Evolutionary conservation across 2,113 vertebrate genomes (phyloP), one percentile per base, ranked within the genome.

Genomic region (Callipepla squamata): DNA sequence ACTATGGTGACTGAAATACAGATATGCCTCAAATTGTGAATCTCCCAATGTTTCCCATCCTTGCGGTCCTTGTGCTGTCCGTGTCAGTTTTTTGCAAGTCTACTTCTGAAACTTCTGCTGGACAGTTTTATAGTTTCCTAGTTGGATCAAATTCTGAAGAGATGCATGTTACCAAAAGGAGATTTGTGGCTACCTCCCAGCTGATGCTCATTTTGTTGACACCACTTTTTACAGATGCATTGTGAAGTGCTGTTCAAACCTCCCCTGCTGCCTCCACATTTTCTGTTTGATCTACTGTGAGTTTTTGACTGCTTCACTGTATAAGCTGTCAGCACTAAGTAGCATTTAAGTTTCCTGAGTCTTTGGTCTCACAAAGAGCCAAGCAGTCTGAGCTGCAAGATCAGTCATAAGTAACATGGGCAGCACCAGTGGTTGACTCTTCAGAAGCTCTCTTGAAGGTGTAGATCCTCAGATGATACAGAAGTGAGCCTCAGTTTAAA

Each of bases 231-330:
- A 85, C 50, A 87, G 48, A 79, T 76, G 62, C 48, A 20, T 68
- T 84, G 7, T 93, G 81, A 92, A 87, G 78, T 89, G 75, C 67
- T 85, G 45, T 73, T 95, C 70, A 82, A 91, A 82, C 80, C 62
- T 89, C 72, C 36, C 66, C 15, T 84, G n/a, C 26, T 85, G 72
- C 61, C 80, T 91, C 72, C 80, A 68, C 47, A 59, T 77, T 80
- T 93, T 83, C 63, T 69, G 16, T 58, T 94, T 90, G 75, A 82
- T 47, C 76, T 90, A 18, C 58, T 0, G 17, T 90, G 66, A 69
- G 66, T 40, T 92, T 86, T 89, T 72, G 36, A 48, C 38, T 78
- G 34, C 38, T 84, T 86, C 69, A 28, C 47, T 84, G 44, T 72
- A 6, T n/a, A 84, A 75, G 40, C 66, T 79, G 32, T 87, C 68